Evolutionary conservation across 2,797 vertebrate genomes (phyloP).

Genomic region (Pachyuromys duprasi): DNA sequence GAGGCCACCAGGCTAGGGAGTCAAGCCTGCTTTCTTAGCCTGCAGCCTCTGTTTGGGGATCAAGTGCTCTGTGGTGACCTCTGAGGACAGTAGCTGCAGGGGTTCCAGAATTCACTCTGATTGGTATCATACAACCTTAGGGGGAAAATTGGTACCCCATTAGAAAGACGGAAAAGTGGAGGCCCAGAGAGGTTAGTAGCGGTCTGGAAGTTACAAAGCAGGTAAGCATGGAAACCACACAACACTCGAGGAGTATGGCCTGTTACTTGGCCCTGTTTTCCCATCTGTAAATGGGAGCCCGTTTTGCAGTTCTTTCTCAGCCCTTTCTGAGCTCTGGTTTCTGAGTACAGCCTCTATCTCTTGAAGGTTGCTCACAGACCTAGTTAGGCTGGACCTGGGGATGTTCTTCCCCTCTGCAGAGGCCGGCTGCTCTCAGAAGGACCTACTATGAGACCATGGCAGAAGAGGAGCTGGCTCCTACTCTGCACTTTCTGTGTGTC

Average conservation of each 20-base stretch:
- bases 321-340: neutral
- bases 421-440: neutral
- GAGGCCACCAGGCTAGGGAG: neutral
- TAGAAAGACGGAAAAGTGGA: neutral
- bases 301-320: neutral
- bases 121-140: neutral
- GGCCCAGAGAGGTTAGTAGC: neutral
- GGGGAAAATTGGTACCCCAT: neutral
- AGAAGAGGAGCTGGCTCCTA: neutral
- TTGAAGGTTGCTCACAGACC: neutral
- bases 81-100: neutral
- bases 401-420: neutral
- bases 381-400: neutral
- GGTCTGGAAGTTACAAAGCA: neutral
- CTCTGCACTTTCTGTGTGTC: neutral
- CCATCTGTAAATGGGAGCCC: neutral
- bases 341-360: neutral
- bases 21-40: neutral
- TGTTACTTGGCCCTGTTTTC: neutral
- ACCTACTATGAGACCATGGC: neutral
- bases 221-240: neutral
- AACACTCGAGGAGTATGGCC: neutral
- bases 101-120: neutral
- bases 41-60: neutral
- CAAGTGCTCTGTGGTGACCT: neutral